Conservation (phyloP, 2,888 invertebrate species). For the Netelia inedita region DNA sequence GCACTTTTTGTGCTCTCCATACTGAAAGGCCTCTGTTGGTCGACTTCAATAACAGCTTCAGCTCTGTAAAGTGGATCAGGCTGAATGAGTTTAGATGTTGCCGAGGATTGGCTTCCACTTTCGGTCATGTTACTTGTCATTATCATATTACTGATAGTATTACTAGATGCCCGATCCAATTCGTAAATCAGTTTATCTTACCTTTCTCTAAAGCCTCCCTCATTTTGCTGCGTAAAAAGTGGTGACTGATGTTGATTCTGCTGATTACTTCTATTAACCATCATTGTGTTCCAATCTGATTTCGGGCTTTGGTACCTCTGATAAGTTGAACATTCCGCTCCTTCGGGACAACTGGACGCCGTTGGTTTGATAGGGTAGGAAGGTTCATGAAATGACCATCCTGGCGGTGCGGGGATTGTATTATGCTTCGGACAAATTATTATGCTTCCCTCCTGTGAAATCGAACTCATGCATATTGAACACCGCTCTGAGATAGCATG, state of each 20-base stretch:
- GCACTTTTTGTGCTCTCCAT: constrained; percentile 95
- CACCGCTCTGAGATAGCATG: constrained; percentile 74
- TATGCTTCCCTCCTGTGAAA: constrained; percentile 74
- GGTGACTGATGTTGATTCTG: constrained; percentile 48
- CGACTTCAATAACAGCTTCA: constrained; percentile 88
- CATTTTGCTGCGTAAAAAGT: constrained; percentile 66
- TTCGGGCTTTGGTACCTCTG: constrained; percentile 80
- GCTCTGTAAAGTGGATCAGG: constrained; percentile 86
- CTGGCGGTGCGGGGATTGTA: constrained; percentile 82
- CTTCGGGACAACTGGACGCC: constrained; percentile 73
- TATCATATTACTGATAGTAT: constrained; percentile 72
- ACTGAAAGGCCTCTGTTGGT: constrained; percentile 89
- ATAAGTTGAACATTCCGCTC: constrained; percentile 76
- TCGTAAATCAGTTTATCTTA: constrained; percentile 81
- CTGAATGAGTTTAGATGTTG: constrained; percentile 70
- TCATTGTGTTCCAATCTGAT: constrained; percentile 60
- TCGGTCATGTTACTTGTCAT: constrained; percentile 72
- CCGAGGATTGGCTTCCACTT: constrained; percentile 75
- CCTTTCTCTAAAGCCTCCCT: constrained; percentile 79
- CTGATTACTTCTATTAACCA: constrained; percentile 20
- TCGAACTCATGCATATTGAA: constrained; percentile 77
- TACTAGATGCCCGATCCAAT: constrained; percentile 71
- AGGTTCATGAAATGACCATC: constrained; percentile 81
- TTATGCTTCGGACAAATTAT: constrained; percentile 78
- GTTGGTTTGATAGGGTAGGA: constrained; percentile 69